Evolutionary conservation across 2,797 vertebrate genomes (phyloP).

Genomic region (Chaetodon trifasciatus): DNA sequence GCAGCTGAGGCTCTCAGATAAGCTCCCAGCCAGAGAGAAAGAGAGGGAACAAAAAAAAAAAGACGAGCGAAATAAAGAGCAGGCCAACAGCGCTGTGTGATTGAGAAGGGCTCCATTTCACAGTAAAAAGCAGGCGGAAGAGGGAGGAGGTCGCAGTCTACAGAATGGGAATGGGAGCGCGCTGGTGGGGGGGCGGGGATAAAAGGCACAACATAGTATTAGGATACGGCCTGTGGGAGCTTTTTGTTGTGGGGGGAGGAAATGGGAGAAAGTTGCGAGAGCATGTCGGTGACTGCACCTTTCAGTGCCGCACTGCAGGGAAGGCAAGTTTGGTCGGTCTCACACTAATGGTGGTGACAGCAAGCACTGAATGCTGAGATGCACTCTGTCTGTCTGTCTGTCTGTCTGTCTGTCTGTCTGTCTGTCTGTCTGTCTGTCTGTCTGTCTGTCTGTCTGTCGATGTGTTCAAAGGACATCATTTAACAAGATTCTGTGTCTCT

Average conservation of each 20-base stretch:
- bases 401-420: constrained; percentile 5
- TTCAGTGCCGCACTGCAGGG: constrained; percentile 65
- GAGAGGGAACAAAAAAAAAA: constrained; percentile 54
- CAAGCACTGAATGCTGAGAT: constrained; percentile 45
- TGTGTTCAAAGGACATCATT: not conserved
- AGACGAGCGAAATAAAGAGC: constrained; percentile 68
- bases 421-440: not conserved
- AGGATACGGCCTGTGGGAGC: constrained; percentile 60
- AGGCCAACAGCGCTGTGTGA: constrained; percentile 66
- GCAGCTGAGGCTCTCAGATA: constrained; percentile 81
- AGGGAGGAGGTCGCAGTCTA: constrained; percentile 38
- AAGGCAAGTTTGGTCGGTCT: constrained; percentile 44
- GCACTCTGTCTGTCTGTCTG: constrained; percentile 6
- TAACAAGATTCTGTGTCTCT: constrained; percentile 8
- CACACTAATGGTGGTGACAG: constrained; percentile 53
- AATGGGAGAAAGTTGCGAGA: constrained; percentile 36
- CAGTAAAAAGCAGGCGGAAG: constrained; percentile 54
- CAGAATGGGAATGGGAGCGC: constrained; percentile 41
- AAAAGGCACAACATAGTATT: constrained; percentile 60
- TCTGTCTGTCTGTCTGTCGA: too few relatives aligned
- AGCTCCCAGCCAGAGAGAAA: constrained; percentile 74
- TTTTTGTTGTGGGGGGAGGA: constrained; percentile 17
- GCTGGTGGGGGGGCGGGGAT: constrained; percentile 27
- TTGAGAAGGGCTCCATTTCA: constrained; percentile 74
- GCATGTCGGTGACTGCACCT: constrained; percentile 68